Evolutionary conservation across 1,140 invertebrate genomes (phyloP).

Genomic region (Periplaneta americana): DNA sequence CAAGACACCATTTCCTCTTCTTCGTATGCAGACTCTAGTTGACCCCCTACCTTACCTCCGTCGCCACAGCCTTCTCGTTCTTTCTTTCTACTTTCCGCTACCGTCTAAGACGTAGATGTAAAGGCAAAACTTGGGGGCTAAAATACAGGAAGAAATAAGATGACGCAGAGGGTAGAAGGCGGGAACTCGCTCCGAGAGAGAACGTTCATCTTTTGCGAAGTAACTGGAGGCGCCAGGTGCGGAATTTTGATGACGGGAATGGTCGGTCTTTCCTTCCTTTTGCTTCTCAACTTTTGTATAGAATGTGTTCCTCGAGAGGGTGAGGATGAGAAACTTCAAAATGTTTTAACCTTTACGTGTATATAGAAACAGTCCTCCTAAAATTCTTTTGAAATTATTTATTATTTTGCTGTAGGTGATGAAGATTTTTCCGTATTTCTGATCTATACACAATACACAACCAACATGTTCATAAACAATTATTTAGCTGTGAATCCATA

Average conservation of each 20-base stretch:
- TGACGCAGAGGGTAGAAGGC: slow-evolving; percentile 1
- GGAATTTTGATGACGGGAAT: slow-evolving; percentile 13
- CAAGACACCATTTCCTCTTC: background rate
- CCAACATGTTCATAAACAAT: too few relatives aligned
- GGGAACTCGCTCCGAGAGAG: background rate
- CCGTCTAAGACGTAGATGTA: background rate
- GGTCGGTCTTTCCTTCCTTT: background rate
- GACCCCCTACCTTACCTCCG: background rate
- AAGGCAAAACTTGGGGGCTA: background rate
- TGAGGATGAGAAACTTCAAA: background rate
- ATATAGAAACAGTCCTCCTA: background rate
- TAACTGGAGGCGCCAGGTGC: slow-evolving; percentile 7
- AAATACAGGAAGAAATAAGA: slow-evolving; percentile 13
- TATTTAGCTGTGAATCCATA: too few relatives aligned
- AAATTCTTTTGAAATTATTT: too few relatives aligned
- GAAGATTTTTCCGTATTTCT: too few relatives aligned
- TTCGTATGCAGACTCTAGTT: background rate
- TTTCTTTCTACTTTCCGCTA: background rate
- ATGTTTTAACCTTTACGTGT: background rate
- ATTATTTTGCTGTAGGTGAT: too few relatives aligned
- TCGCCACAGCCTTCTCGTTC: background rate
- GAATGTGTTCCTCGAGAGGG: background rate
- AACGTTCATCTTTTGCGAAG: slow-evolving; percentile 8
- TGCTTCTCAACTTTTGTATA: background rate
- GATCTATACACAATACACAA: too few relatives aligned